These are phyloP conservation scores for Andrena dorsata DNA, from an alignment of 2,888 invertebrate genomes.

Conservation along the genomic window DNA sequence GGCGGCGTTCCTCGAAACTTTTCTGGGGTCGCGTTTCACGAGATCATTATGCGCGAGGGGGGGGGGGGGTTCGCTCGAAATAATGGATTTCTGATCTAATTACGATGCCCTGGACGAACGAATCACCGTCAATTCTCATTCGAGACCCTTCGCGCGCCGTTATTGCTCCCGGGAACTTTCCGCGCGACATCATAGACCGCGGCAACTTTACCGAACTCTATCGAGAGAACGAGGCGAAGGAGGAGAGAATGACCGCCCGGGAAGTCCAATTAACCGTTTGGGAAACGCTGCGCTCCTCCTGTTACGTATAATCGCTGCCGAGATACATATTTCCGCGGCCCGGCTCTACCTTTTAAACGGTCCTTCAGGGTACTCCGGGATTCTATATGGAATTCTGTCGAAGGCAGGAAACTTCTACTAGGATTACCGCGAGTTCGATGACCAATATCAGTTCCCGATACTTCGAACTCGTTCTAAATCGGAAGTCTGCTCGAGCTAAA, in stretches of 20 bases:
- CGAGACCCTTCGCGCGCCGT: neutral
- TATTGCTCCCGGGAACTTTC: constrained; percentile 28
- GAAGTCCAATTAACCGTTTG: constrained; percentile 15
- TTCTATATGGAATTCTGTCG: neutral
- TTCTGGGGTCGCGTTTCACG: neutral
- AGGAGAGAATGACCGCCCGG: neutral
- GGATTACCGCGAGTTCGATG: neutral
- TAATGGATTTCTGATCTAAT: constrained; percentile 51
- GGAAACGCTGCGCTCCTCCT: neutral
- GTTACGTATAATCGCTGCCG: neutral
- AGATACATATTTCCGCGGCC: neutral
- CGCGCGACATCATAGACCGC: constrained; percentile 25
- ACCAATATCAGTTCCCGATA: constrained; percentile 13
- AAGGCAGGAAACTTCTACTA: neutral
- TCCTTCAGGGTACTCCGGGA: neutral
- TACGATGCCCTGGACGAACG: neutral
- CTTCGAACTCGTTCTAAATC: neutral
- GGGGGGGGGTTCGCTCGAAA: constrained; percentile 4
- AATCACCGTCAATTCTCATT: neutral
- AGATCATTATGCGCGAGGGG: constrained; percentile 20
- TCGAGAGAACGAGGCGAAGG: neutral
- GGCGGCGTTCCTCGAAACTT: neutral
- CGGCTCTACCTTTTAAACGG: neutral
- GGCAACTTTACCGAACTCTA: constrained; percentile 9
- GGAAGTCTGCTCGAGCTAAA: constrained; percentile 11